These are phyloP conservation scores for Silurus asotus DNA, from an alignment of 2,113 vertebrate genomes.

Conservation along the genomic window DNA sequence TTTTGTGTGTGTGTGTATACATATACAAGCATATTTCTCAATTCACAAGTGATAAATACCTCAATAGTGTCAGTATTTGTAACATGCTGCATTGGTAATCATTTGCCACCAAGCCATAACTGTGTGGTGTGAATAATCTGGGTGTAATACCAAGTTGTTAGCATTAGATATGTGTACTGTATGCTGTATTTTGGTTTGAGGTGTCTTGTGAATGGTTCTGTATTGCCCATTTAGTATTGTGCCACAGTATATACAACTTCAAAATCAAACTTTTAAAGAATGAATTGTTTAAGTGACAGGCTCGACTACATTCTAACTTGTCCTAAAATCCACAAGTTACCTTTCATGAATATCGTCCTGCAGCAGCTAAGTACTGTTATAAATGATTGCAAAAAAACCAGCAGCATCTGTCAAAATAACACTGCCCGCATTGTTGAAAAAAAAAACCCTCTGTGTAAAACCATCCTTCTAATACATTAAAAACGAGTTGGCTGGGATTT, in stretches of 20 bases:
- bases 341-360: neutral
- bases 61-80: constrained; percentile 37
- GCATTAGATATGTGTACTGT: constrained; percentile 1
- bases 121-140: constrained; percentile 12
- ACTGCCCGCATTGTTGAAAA: constrained; percentile 25
- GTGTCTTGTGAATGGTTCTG: constrained; percentile 22
- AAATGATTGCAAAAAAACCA: constrained; percentile 16
- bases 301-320: neutral
- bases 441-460: neutral
- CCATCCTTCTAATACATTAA: neutral
- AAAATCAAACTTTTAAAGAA: neutral
- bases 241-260: neutral
- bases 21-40: constrained; percentile 28
- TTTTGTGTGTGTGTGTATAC: constrained; percentile 5
- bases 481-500: neutral
- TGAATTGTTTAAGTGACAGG: neutral
- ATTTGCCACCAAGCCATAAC: constrained; percentile 15
- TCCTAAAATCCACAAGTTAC: neutral
- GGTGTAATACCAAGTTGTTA: neutral
- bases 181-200: constrained; percentile 11
- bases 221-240: constrained; percentile 5
- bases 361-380: constrained; percentile 24
- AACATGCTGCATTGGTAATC: constrained; percentile 20
- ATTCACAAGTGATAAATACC: constrained; percentile 34
- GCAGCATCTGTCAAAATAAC: neutral